Percentiles rank a stretch among this genome's conserved stretches.
These are phyloP conservation scores for Sepiola atlantica DNA, from an alignment of 2,888 invertebrate species.

Conservation along the genomic window DNA sequence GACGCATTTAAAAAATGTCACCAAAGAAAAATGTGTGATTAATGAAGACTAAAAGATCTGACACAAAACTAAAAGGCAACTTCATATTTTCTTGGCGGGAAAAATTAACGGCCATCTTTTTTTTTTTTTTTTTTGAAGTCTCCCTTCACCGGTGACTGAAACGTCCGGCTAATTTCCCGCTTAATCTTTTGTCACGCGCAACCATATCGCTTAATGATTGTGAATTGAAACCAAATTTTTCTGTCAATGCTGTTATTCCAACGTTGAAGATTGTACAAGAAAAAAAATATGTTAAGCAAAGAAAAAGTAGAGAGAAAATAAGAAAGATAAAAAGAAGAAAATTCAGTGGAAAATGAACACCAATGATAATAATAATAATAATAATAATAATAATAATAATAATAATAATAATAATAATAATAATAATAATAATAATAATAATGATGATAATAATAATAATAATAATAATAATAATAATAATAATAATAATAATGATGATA, in stretches of 20 bases:
- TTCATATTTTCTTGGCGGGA: neutral
- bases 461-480: no score
- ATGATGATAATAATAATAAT: no score
- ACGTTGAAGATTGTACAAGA: neutral
- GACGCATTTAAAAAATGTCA: neutral
- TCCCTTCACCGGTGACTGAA: neutral
- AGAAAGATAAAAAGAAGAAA: neutral
- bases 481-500: no score
- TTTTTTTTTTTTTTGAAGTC: neutral
- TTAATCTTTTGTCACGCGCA: constrained; percentile 9
- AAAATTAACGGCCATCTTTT: neutral
- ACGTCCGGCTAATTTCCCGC: neutral
- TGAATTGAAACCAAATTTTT: constrained; percentile 32
- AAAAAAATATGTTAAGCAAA: neutral
- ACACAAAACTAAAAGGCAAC: neutral
- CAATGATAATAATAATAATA: no score
- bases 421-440: no score
- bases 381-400: no score
- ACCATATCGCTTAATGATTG: constrained; percentile 6
- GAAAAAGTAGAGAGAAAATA: neutral
- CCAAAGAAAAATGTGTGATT: neutral
- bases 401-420: no score
- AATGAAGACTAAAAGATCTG: neutral
- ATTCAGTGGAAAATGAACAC: no score
- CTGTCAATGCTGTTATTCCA: neutral